Percentiles rank a stretch among this genome's conserved stretches.
These are phyloP conservation scores for Saccopteryx bilineata DNA, from an alignment of 2,113 vertebrate species.

Conservation along the genomic window DNA sequence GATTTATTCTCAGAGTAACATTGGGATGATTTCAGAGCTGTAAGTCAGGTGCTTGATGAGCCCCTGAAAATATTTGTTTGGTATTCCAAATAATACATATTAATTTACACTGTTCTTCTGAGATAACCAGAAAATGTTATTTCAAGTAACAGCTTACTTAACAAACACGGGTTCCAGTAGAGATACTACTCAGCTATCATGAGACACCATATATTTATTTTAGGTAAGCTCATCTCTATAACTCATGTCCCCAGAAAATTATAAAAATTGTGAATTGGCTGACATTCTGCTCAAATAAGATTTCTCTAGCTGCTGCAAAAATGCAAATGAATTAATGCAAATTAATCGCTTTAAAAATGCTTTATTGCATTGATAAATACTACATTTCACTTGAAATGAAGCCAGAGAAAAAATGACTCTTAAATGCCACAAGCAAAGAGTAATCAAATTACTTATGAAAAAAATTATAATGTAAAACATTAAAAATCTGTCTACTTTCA, in stretches of 20 bases:
- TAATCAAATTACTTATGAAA: slow-evolving; percentile 60
- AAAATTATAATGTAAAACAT: slow-evolving; percentile 15
- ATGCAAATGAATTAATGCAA: slow-evolving; percentile 70
- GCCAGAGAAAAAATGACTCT: neutral
- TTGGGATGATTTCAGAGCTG: slow-evolving; percentile 73
- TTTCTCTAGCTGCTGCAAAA: slow-evolving; percentile 68
- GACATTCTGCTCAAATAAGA: slow-evolving; percentile 71
- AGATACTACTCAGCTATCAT: slow-evolving; percentile 55
- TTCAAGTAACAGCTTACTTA: slow-evolving; percentile 68
- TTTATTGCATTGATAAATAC: slow-evolving; percentile 66
- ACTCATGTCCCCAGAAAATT: slow-evolving; percentile 69
- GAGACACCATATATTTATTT: slow-evolving; percentile 61
- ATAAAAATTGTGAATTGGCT: slow-evolving; percentile 67
- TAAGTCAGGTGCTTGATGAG: slow-evolving; percentile 83
- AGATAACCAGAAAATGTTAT: slow-evolving; percentile 74
- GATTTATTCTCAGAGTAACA: slow-evolving; percentile 80
- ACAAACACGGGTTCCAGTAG: slow-evolving; percentile 46
- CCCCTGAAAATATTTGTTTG: slow-evolving; percentile 84
- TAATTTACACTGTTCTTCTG: slow-evolving; percentile 77
- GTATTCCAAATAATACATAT: slow-evolving; percentile 80
- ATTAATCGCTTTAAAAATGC: slow-evolving; percentile 74
- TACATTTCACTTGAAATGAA: slow-evolving; percentile 67
- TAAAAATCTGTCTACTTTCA: neutral
- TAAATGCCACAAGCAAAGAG: neutral
- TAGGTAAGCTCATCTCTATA: slow-evolving; percentile 62